Conservation (phyloP, 2,797 vertebrate species). For the Neostethus bicornis region DNA sequence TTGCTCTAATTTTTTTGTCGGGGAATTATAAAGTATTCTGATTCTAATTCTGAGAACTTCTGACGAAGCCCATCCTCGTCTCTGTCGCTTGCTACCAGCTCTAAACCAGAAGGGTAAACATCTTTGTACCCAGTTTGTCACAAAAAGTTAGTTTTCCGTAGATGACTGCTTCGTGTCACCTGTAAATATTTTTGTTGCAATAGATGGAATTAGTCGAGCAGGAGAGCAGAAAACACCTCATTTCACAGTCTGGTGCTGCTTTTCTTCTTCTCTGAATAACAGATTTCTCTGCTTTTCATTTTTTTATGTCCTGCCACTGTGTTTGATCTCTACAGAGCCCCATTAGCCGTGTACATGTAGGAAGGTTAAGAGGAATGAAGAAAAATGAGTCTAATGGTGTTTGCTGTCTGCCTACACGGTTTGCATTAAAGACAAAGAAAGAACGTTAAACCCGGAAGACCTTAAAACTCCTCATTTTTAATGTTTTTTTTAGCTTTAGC, state of each 20-base stretch:
- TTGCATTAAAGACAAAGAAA: constrained; percentile 9
- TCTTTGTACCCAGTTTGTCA: constrained; percentile 34
- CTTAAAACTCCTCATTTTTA: neutral
- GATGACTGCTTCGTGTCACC: constrained; percentile 23
- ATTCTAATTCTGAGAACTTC: too few species aligned
- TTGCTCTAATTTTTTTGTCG: too few species aligned
- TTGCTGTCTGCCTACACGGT: constrained; percentile 36
- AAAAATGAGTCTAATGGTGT: constrained; percentile 40
- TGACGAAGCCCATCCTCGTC: neutral
- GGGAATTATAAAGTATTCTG: too few species aligned
- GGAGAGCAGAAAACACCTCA: constrained; percentile 19
- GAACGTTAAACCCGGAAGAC: too few species aligned
- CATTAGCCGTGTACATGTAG: constrained; percentile 47
- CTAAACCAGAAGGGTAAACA: constrained; percentile 38
- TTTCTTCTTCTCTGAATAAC: constrained; percentile 28
- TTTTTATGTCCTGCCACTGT: constrained; percentile 38
- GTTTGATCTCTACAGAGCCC: constrained; percentile 48
- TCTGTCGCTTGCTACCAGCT: neutral
- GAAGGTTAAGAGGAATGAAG: constrained; percentile 48
- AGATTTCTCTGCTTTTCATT: neutral
- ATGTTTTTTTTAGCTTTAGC: too few species aligned
- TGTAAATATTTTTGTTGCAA: constrained; percentile 25
- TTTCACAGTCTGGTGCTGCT: constrained; percentile 37
- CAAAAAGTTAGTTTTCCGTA: constrained; percentile 27
- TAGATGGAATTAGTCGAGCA: constrained; percentile 25